Base-by-base conservation (phyloP, 2,888 invertebrate species). In the Polydrusus tereticollis region DNA sequence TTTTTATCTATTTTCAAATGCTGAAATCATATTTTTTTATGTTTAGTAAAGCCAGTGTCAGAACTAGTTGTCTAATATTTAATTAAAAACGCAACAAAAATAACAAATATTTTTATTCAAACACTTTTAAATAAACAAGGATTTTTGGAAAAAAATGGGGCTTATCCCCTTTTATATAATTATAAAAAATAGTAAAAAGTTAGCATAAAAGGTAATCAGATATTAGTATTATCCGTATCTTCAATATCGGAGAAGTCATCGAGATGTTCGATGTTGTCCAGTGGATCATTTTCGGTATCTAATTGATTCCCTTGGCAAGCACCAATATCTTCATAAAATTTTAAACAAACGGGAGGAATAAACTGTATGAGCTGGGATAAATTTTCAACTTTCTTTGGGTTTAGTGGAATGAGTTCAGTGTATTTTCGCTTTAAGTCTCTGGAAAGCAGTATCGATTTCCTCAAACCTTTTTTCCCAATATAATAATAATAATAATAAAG, bases 231-330 rank as follows among this genome's bases (percentile, higher is more conserved):
- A 50, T 45, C 33, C 5, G 41, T 45, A 38, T 7, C 23, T 14
- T 26, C 26, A 26, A n/a, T 26, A 26, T 26, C 26, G 26, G 36
- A 60, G 47, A 62, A 29, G 21, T 69, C 33, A 41, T 68, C 68
- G 47, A 60, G 41, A 68, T 68, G 60, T 68, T 60, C 47, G 43
- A 60, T 43, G 63, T 60, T 41, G 26, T 60, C 41, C 36, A 36
- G 36, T 36, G 36, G 36, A 10, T 36, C 36, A 58, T 66, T 58
- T 12, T 58, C 58, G 55, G 38, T 66, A 58, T 66, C 58, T 66
- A 16, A 58, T 58, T 23, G 20, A 58, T 58, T 43, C 2, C 38
- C 18, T 58, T 66, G 58, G 58, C 58, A 41, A 21, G 66, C 58
- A 64, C 58, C 66, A 66, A 66, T 66, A 58, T 58, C 20, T 5